Percentiles rank a stretch among this genome's conserved stretches.
Evolutionary conservation across 2,113 vertebrate genomes (phyloP).

Genomic region (Delphinapterus leucas): DNA sequence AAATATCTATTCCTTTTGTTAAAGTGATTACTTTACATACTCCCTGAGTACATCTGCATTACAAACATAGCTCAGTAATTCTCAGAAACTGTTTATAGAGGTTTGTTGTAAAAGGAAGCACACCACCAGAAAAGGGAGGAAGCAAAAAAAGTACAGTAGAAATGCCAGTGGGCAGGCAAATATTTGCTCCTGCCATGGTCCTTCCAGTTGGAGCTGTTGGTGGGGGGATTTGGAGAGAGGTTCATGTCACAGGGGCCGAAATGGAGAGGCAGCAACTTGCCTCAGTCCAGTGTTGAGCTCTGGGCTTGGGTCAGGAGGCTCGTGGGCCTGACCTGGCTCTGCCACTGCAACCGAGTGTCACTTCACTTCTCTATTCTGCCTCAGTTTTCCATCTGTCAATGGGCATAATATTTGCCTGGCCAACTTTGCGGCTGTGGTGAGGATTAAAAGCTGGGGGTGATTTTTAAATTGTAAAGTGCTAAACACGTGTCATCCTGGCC

Average conservation of each 20-base stretch:
- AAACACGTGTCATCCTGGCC: background rate
- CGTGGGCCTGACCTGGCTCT: background rate
- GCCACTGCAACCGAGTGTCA: background rate
- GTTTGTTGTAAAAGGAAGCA: conserved; percentile 84
- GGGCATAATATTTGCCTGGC: background rate
- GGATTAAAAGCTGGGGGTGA: background rate
- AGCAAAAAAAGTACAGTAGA: conserved; percentile 55
- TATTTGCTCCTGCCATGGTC: background rate
- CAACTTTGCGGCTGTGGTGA: background rate
- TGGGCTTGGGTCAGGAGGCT: background rate
- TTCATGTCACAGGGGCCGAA: background rate
- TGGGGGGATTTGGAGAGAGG: background rate
- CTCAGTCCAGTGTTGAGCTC: background rate
- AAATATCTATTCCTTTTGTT: conserved; percentile 90
- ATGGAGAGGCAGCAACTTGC: background rate
- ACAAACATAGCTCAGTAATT: conserved; percentile 89
- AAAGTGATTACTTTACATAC: conserved; percentile 90
- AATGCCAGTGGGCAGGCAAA: background rate
- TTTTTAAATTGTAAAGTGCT: background rate
- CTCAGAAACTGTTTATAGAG: conserved; percentile 88
- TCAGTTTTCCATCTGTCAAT: background rate
- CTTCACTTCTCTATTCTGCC: background rate
- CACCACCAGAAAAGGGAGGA: conserved; percentile 83
- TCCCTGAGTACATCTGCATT: conserved; percentile 88
- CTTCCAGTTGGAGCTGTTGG: background rate